Percentiles rank a stretch among this genome's conserved stretches.
Evolutionary conservation across 2,113 vertebrate genomes (phyloP).

Genomic region (Smithornis capensis): DNA sequence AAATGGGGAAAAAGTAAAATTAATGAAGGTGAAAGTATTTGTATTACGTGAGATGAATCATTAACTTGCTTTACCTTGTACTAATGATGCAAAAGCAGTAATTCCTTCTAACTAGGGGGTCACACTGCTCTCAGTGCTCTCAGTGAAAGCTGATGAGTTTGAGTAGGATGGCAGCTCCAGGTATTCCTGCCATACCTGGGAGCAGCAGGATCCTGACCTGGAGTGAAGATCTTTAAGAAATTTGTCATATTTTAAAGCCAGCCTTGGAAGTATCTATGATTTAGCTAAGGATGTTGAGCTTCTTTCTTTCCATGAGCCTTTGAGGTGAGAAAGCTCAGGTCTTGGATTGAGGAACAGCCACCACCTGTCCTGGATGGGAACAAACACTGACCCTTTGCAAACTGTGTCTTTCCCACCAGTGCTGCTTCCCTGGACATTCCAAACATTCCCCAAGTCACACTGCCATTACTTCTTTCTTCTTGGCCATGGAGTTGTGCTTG

Average conservation of each 20-base stretch:
- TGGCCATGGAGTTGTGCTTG: rapidly evolving
- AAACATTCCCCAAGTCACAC: background rate
- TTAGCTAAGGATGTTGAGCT: background rate
- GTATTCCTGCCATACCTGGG: rapidly evolving
- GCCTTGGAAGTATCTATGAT: background rate
- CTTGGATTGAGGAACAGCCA: rapidly evolving
- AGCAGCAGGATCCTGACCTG: background rate
- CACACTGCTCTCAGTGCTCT: rapidly evolving
- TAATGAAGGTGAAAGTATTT: background rate
- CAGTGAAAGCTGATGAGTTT: background rate
- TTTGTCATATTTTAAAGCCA: background rate
- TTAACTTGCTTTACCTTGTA: background rate
- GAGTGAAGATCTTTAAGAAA: rapidly evolving
- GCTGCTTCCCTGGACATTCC: background rate
- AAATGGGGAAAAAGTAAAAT: background rate
- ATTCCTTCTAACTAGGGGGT: background rate
- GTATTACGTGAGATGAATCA: background rate
- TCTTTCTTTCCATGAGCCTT: background rate
- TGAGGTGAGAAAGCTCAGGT: background rate
- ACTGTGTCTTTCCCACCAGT: background rate
- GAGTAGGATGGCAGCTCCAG: background rate
- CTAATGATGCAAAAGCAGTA: background rate
- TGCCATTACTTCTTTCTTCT: rapidly evolving
- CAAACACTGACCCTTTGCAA: rapidly evolving
- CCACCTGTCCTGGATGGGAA: rapidly evolving